Evolutionary conservation across 2,888 invertebrate species (phyloP).

Genomic region (Acronicta aceris): DNA sequence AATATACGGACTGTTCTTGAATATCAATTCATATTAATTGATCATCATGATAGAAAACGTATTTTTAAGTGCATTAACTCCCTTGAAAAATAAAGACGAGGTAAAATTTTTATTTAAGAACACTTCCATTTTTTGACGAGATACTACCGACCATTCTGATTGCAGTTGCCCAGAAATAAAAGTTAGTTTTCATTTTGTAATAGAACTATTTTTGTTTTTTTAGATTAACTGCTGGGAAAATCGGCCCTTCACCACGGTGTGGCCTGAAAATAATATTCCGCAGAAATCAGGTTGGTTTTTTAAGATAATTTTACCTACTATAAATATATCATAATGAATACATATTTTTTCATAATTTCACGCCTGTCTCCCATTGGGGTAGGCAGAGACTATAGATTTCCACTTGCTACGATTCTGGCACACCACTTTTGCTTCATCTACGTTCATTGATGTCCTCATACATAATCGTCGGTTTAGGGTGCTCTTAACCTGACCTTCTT

Average conservation of each 20-base stretch:
- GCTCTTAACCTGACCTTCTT: too few relatives aligned
- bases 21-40: background rate
- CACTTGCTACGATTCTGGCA: too few relatives aligned
- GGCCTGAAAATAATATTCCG: constrained; percentile 61
- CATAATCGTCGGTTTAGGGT: too few relatives aligned
- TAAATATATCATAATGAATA: background rate
- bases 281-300: constrained; percentile 61
- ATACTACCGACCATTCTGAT: too few relatives aligned
- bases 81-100: constrained; percentile 69
- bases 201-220: constrained; percentile 32
- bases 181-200: background rate
- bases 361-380: too few relatives aligned
- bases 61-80: constrained; percentile 65
- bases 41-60: constrained; percentile 72
- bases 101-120: constrained; percentile 54
- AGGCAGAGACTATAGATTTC: too few relatives aligned
- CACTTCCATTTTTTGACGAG: background rate
- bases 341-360: too few relatives aligned
- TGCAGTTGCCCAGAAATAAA: background rate
- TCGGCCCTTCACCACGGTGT: constrained; percentile 66
- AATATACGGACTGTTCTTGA: background rate
- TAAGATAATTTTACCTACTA: background rate
- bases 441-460: too few relatives aligned
- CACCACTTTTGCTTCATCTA: too few relatives aligned
- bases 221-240: constrained; percentile 75